Conservation (phyloP, 2,888 invertebrate species). For the Lacanobia wlatinum region DNA sequence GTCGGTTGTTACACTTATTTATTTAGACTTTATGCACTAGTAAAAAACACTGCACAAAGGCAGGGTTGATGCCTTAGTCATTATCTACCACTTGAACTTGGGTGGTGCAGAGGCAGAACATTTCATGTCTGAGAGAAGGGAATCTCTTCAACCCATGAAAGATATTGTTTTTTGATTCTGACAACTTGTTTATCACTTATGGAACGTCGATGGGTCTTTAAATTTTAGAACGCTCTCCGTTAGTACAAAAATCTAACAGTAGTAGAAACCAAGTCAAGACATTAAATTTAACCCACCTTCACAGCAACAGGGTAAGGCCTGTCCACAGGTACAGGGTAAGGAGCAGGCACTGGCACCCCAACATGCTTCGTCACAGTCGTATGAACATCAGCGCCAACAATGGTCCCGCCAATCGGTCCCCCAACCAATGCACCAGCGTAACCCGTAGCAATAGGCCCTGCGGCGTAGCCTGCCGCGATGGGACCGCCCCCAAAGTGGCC, state of each 20-base stretch:
- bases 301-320: conserved; percentile 87
- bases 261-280: neutral
- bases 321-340: conserved; percentile 87
- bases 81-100: too few relatives aligned
- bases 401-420: conserved; percentile 64
- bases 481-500: conserved; percentile 49
- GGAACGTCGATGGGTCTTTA: too few relatives aligned
- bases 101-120: too few relatives aligned
- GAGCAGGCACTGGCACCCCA: conserved; percentile 87
- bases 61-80: too few relatives aligned
- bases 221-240: too few relatives aligned
- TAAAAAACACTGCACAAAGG: too few relatives aligned
- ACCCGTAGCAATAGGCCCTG: conserved; percentile 43
- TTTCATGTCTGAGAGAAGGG: too few relatives aligned
- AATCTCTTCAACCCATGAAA: too few relatives aligned
- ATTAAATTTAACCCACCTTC: conserved; percentile 72
- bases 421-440: conserved; percentile 39
- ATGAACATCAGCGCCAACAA: conserved; percentile 87
- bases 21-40: too few relatives aligned
- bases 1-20: too few relatives aligned
- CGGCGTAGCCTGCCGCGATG: conserved; percentile 38
- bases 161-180: too few relatives aligned
- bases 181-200: too few relatives aligned
- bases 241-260: neutral
- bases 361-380: conserved; percentile 89